Base-by-base conservation (phyloP, 1,140 invertebrate genomes). In the Drosophila albomicans region DNA sequence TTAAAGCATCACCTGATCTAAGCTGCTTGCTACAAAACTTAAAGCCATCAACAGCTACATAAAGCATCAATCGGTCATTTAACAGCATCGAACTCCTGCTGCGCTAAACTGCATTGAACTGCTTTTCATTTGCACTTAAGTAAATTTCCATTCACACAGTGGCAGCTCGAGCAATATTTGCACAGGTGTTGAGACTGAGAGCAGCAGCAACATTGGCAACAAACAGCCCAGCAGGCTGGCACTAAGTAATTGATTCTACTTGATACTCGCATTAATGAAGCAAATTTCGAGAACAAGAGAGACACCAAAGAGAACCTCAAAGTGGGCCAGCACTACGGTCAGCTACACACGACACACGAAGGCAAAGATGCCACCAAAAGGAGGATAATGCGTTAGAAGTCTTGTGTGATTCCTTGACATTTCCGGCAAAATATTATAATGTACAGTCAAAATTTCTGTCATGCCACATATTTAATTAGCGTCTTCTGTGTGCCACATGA, bases 381-480 rank as follows among this genome's bases (percentile, higher is more conserved):
- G 38, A 32, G 52, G 38, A 71, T 71, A 54, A 65, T 56, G 28
- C 20, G 13, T 72, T 71, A 65, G 20, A n/a, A 30, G 15, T 2
- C 28, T 62, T 10, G 58, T 54, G 28, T 16, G 46, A 11, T 54
- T 30, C 11, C 38, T 52, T 45, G 45, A 38, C 57, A 49, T 32
- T 10, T 16, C 16, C 51, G 16, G 51, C 57, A 62, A 67, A 77
- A 63, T 72, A 63, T 77, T 35, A 74, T 74, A 64, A 74, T 74
- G 16, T 58, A 41, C 13, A 58, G 28, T 45, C 28, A 45, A 64
- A 59, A 61, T 68, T 68, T 51, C 25, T 56, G 43, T 64, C 71
- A 69, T 57, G 59, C 65, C 59, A 75, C 65, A 74, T 75, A 78
- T 75, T 78, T 78, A 78, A 78, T 78, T 78, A 78, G 75, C 75